Percentiles rank a stretch among this genome's conserved stretches.
Conservation (phyloP, 1,140 invertebrate species). For the Drosophila sp. region DNA sequence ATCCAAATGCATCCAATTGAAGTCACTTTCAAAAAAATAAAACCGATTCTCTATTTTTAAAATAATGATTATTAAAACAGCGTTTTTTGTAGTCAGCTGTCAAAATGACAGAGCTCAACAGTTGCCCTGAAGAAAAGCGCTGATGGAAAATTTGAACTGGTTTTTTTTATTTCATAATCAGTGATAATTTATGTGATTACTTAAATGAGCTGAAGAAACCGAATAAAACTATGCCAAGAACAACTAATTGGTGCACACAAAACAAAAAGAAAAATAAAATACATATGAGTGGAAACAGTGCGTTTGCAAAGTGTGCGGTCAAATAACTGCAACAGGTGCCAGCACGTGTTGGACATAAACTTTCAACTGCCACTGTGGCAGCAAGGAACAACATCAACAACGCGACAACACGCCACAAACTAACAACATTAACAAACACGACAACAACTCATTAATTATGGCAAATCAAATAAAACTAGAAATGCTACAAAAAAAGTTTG, state of each 20-base stretch:
- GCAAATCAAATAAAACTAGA: slow-evolving; percentile 43
- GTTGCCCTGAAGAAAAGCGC: slow-evolving; percentile 26
- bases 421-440: slow-evolving; percentile 46
- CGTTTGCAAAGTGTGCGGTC: slow-evolving; percentile 27
- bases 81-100: slow-evolving; percentile 4
- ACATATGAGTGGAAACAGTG: slow-evolving; percentile 42
- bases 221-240: slow-evolving; percentile 79
- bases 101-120: slow-evolving; percentile 26
- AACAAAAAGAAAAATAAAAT: slow-evolving; percentile 12
- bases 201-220: slow-evolving; percentile 68
- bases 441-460: slow-evolving; percentile 62
- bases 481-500: slow-evolving; percentile 6
- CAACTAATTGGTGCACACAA: slow-evolving; percentile 71
- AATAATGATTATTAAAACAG: slow-evolving; percentile 13
- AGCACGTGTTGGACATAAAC: slow-evolving; percentile 2
- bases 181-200: slow-evolving; percentile 78
- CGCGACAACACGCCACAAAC: slow-evolving; percentile 38
- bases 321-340: slow-evolving; percentile 56
- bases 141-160: slow-evolving; percentile 40
- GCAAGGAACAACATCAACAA: slow-evolving; percentile 11
- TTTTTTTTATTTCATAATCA: slow-evolving; percentile 70
- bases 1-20: slow-evolving; percentile 4
- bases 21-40: slow-evolving; percentile 1
- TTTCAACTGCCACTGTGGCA: slow-evolving; percentile 42
- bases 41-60: background rate